Base-by-base conservation (phyloP, 2,888 invertebrate species). In the Lottia gigantea region DNA sequence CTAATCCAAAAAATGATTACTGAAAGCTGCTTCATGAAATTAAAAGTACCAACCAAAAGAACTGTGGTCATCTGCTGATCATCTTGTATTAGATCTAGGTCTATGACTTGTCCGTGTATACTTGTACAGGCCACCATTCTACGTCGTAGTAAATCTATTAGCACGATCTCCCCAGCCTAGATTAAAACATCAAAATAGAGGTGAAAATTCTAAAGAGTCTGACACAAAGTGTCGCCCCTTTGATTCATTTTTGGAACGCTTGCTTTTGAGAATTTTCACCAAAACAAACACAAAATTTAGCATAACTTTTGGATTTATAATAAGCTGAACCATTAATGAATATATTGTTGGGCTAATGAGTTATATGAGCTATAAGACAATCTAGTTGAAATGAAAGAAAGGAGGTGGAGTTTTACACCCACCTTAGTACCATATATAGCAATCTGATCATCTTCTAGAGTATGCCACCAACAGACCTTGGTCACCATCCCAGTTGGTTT, bases 391-490 rank as follows among this genome's bases (percentile, higher is more conserved):
- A n/a, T n/a, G n/a, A n/a, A n/a, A n/a, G n/a, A n/a, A n/a, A n/a
- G n/a, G n/a, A n/a, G n/a, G n/a, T n/a, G 31, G 40, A 40, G 40
- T 40, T 40, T 40, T 40, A 11, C 40, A 40, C 40, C 40, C 7
- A 85, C 85, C 79, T 80, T 80, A 45, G 88, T 89, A 19, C 85
- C 88, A 49, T 87, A 80, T 64, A 88, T 82, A 63, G 86, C 87
- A 65, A 88, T 79, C 62, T 86, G 84, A 61, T 93, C 92, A 46
- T 92, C 92, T 80, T 93, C 93, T 74, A 92, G 89, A 15, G 94
- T 94, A 78, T 93, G 92, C 94, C 94, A 94, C 93, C 94, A 94
- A 15, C 92, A 91, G 8, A 92, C 91, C 71, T 92, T 91, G 15
- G 92, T 90, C 3, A 94, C 93, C 25, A 67, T 64, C 19, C 77